These are phyloP conservation scores for Neofelis nebulosa DNA, from an alignment of 2,113 vertebrate genomes.

Conservation along the genomic window DNA sequence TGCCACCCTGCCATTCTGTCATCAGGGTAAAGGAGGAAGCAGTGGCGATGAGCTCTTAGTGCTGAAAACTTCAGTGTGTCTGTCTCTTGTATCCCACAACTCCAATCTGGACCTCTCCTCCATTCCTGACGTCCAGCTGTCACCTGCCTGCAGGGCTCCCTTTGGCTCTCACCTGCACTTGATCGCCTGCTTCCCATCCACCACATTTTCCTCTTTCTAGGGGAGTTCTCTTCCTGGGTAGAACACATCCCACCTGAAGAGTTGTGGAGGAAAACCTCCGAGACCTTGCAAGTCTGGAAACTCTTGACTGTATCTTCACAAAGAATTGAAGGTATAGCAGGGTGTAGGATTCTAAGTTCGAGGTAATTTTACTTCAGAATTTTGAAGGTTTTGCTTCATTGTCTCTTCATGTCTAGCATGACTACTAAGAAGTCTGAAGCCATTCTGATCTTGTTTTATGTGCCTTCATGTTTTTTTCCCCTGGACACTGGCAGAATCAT, in stretches of 20 bases:
- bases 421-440: not conserved
- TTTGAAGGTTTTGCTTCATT: not conserved
- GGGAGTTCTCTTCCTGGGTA: not conserved
- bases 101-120: not conserved
- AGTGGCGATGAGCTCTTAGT: fast-evolving
- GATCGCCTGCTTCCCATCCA: not conserved
- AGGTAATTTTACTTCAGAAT: not conserved
- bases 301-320: not conserved
- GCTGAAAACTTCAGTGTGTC: not conserved
- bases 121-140: not conserved
- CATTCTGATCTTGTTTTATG: not conserved
- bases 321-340: not conserved
- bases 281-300: not conserved
- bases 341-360: not conserved
- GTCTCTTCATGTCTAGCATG: not conserved
- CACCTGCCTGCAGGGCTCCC: not conserved
- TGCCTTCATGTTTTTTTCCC: not conserved
- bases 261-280: not conserved
- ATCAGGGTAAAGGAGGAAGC: not conserved
- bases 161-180: not conserved
- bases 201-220: not conserved
- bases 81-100: not conserved
- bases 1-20: not conserved
- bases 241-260: no score
- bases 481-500: no score